phyloP scores from a whole-genome alignment of 2,888 invertebrate genomes.

The Euplagia quadripunctaria region DNA sequence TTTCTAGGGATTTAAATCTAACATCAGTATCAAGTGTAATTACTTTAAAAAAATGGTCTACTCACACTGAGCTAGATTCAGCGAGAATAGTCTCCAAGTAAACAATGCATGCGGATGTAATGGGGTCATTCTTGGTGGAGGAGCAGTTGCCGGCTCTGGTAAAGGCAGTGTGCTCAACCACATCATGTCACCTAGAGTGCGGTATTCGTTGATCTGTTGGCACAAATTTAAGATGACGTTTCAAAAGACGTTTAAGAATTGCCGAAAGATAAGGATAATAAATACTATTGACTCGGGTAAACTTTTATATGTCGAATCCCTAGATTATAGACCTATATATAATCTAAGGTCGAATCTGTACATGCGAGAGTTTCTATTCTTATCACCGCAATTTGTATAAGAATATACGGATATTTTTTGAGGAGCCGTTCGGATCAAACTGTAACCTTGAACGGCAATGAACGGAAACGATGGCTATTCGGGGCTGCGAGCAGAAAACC shows the following conservation, averaged over 20 bases:
- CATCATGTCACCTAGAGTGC: constrained; percentile 95
- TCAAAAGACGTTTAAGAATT: neutral
- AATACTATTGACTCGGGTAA: no score
- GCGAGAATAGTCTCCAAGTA: constrained; percentile 92
- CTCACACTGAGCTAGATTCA: constrained; percentile 87
- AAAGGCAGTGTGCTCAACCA: constrained; percentile 80
- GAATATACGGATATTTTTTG: no score
- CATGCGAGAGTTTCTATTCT: no score
- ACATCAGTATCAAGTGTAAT: neutral
- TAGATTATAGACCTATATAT: no score
- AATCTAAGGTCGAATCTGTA: no score
- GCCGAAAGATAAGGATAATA: no score
- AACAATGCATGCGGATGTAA: constrained; percentile 90
- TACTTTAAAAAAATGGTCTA: constrained; percentile 20
- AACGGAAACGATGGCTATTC: no score
- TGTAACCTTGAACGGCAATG: no score
- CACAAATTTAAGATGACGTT: neutral
- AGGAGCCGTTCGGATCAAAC: no score
- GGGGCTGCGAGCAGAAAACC: no score
- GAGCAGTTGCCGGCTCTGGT: constrained; percentile 78
- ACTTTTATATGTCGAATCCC: no score
- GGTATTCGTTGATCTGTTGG: constrained; percentile 95
- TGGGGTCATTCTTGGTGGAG: constrained; percentile 76
- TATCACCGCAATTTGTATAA: no score
- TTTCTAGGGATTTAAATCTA: neutral